phyloP scores from a whole-genome alignment of 2,797 vertebrate species.

The Kryptopterus vitreolus region DNA sequence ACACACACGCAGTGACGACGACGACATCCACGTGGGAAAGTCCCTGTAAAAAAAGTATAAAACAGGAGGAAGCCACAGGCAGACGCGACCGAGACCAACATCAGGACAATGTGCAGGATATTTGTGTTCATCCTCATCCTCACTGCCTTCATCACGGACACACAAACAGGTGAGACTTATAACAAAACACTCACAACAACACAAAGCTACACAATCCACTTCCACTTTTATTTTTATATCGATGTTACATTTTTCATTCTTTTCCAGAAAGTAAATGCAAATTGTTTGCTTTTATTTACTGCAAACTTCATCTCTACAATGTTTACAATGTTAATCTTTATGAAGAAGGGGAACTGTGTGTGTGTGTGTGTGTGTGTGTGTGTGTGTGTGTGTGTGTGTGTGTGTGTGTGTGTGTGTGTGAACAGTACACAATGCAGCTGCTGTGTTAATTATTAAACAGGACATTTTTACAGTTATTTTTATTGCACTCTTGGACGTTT shows the following conservation, averaged over 20 bases:
- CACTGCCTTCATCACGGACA: conserved; percentile 41
- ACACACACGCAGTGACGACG: background rate
- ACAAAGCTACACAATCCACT: background rate
- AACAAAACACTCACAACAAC: background rate
- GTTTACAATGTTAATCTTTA: background rate
- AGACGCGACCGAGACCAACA: background rate
- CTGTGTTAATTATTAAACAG: background rate
- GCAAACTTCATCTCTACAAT: background rate
- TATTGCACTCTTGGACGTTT: background rate
- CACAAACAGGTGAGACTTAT: conserved; percentile 62
- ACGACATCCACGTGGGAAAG: background rate
- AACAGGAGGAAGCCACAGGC: background rate
- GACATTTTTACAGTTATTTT: background rate
- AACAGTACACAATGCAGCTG: no score
- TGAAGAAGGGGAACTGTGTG: no score
- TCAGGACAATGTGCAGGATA: conserved; percentile 47
- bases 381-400: no score
- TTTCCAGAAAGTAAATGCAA: no score
- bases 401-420: no score
- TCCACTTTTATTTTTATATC: background rate
- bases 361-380: no score
- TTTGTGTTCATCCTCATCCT: conserved; percentile 58
- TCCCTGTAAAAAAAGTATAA: background rate
- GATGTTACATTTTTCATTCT: no score
- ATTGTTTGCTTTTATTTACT: background rate